Evolutionary conservation across 1,140 invertebrate species (phyloP), one percentile per base, ranked within the genome.

Genomic region (Oedothorax gibbosus): DNA sequence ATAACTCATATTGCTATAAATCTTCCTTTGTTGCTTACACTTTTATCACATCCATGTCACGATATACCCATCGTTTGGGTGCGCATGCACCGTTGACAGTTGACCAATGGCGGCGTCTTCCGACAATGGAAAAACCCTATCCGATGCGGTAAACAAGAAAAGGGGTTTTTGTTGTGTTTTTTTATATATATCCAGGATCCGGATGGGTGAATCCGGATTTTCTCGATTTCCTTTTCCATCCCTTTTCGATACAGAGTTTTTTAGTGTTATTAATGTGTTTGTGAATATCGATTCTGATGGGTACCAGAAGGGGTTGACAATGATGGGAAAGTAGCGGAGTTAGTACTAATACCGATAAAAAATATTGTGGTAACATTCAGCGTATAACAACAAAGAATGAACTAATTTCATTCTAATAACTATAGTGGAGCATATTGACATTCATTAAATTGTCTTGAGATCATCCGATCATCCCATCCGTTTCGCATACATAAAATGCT

Each of bases 121-220:
- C 72, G 60, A 84, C 81, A 84, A 84, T 84, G 81, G 81, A 84
- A 53, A 76, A 84, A 84, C 72, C 81, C 51, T 84, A 75, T 84
- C 81, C 72, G 81, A 62, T 66, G 69, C 81, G 81, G 81, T 84
- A 84, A 76, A 84, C 81, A 84, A 84, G 71, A 84, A 76, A 84
- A 57, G n/a, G 57, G 57, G 54, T 76, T 84, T 71, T 56, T 62
- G 53, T 75, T 84, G n/a, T 35, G n/a, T 57, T 69, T 69, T 78
- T 65, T 82, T 35, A 35, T 35, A 35, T 35, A 35, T 35, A 35
- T 1, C 35, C 35, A 35, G 18, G n/a, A 57, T 71, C 66, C 78
- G 65, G 57, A 9, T 54, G 65, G 65, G 8, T 81, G 65, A 71
- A 81, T 81, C 78, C 66, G 66, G 78, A 69, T 71, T 60, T 57